Conservation (phyloP, 2,113 vertebrate genomes). For the Oceanites oceanicus region DNA sequence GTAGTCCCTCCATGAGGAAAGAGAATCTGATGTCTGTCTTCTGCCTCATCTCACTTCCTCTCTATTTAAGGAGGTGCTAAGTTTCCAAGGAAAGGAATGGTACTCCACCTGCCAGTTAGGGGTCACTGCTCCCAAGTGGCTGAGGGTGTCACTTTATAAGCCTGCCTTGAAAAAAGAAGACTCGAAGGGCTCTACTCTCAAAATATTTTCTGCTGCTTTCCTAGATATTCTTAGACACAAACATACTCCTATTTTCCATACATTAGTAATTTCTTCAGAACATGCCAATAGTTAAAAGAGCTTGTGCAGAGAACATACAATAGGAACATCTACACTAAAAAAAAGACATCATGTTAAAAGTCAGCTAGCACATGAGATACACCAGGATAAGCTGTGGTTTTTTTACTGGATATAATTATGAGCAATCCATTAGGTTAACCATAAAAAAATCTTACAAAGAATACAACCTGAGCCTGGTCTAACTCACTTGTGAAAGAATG, state of each 20-base stretch:
- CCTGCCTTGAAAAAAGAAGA: not conserved
- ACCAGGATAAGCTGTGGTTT: not conserved
- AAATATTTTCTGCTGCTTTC: not conserved
- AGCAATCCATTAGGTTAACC: not conserved
- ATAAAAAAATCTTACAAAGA: not conserved
- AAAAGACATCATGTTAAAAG: not conserved
- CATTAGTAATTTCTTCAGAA: not conserved
- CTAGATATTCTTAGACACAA: not conserved
- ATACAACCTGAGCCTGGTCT: not conserved
- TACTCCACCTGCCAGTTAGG: not conserved
- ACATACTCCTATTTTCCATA: not conserved
- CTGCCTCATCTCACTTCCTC: not conserved
- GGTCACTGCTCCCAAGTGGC: not conserved
- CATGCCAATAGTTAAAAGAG: accelerated
- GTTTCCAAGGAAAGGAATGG: not conserved
- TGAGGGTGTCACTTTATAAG: not conserved
- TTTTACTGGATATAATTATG: not conserved
- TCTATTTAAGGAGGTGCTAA: not conserved
- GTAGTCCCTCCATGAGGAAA: accelerated
- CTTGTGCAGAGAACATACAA: not conserved
- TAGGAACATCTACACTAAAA: not conserved
- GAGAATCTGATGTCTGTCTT: not conserved
- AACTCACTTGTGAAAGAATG: not conserved
- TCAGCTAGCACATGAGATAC: not conserved
- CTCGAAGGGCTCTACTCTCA: accelerated